Percentiles rank a stretch among this genome's conserved stretches.
phyloP scores from a whole-genome alignment of 2,797 vertebrate species.

The Poecilia wingei region DNA sequence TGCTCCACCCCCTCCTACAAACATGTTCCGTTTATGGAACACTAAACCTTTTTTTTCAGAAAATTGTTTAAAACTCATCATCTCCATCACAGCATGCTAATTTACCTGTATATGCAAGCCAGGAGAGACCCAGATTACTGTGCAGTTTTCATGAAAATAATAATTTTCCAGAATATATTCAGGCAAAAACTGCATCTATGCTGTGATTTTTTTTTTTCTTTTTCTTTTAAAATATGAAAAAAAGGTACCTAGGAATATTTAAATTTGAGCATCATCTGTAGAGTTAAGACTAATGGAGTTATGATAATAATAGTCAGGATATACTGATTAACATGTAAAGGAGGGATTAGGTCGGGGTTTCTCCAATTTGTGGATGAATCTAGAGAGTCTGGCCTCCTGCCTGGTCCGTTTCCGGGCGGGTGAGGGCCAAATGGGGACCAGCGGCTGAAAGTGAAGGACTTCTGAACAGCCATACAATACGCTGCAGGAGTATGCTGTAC shows the following conservation, averaged over 20 bases:
- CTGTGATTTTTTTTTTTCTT: slow-evolving; percentile 47
- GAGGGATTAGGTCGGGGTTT: slow-evolving; percentile 29
- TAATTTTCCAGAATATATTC: slow-evolving; percentile 56
- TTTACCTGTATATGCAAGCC: slow-evolving; percentile 76
- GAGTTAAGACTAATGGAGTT: slow-evolving; percentile 51
- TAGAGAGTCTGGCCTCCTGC: slow-evolving; percentile 22
- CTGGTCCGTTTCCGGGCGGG: slow-evolving; percentile 37
- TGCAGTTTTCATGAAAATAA: slow-evolving; percentile 58
- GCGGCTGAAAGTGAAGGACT: slow-evolving; percentile 58
- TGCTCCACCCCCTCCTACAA: slow-evolving; percentile 20
- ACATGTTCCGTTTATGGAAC: slow-evolving; percentile 34
- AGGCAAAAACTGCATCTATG: slow-evolving; percentile 71
- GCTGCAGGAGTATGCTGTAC: slow-evolving; percentile 32
- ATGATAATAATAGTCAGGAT: slow-evolving; percentile 54
- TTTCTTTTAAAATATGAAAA: slow-evolving; percentile 4
- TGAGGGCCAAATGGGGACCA: slow-evolving; percentile 25
- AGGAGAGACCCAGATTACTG: slow-evolving; percentile 76
- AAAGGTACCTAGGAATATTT: slow-evolving; percentile 66
- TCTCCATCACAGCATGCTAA: slow-evolving; percentile 44
- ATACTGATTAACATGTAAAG: slow-evolving; percentile 52
- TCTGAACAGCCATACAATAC: slow-evolving; percentile 60
- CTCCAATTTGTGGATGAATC: not conserved
- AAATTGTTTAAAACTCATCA: slow-evolving; percentile 24
- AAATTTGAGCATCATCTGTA: slow-evolving; percentile 51
- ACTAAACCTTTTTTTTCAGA: slow-evolving; percentile 3